Evolutionary conservation across 2,888 invertebrate species (phyloP).

Genomic region (Eupithecia exiguata): DNA sequence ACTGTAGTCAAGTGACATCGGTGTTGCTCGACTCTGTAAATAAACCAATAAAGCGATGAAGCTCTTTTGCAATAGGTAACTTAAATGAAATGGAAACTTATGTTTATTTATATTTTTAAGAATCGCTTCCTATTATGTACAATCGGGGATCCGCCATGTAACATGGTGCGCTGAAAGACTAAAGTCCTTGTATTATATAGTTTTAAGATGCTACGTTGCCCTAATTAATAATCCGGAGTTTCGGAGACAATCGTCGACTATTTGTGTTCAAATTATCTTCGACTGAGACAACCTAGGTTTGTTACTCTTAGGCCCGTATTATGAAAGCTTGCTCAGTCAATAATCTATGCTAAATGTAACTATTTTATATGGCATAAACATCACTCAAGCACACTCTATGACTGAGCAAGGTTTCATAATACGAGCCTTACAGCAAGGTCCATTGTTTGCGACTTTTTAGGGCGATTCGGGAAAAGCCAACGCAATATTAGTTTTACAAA

Average conservation of each 20-base stretch:
- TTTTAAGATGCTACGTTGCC: constrained; percentile 51
- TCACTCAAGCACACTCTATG: too few relatives aligned
- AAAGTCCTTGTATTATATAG: constrained; percentile 63
- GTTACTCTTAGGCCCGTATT: too few relatives aligned
- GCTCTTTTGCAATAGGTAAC: constrained; percentile 2
- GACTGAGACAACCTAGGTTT: background rate
- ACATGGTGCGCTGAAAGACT: constrained; percentile 48
- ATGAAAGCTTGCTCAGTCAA: background rate
- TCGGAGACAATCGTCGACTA: constrained; percentile 53
- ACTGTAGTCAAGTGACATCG: background rate
- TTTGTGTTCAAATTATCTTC: background rate
- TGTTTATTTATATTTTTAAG: constrained; percentile 16
- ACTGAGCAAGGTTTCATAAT: too few relatives aligned
- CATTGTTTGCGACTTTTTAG: background rate
- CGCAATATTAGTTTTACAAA: background rate
- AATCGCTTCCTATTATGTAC: constrained; percentile 37
- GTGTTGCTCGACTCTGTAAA: background rate
- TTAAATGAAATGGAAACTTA: constrained; percentile 12
- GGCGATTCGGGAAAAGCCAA: background rate
- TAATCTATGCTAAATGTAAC: too few relatives aligned
- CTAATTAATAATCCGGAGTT: constrained; percentile 70
- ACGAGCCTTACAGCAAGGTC: background rate
- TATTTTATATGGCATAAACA: too few relatives aligned
- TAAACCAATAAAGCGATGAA: background rate
- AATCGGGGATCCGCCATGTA: constrained; percentile 25